Conservation (phyloP, 2,113 vertebrate genomes). For the Madoqua kirkii region DNA sequence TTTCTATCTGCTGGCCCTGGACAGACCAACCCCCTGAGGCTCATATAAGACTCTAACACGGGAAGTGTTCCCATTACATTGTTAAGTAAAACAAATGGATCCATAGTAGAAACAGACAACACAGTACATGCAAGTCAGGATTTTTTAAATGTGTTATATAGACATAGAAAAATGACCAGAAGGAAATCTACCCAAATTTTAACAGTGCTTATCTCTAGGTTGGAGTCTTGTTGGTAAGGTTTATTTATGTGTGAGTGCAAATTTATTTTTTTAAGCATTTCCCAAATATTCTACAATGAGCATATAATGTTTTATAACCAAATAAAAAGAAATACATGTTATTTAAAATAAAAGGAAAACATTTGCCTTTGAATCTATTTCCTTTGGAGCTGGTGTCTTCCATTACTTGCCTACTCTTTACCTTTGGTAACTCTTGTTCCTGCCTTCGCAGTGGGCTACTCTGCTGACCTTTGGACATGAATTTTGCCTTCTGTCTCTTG, state of each 20-base stretch:
- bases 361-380: background rate
- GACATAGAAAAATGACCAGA: background rate
- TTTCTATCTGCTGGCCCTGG: background rate
- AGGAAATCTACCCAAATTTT: background rate
- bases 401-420: background rate
- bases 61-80: background rate
- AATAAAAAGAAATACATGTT: background rate
- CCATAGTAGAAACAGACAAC: background rate
- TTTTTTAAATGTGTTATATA: background rate
- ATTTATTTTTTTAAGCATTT: slow-evolving; percentile 11
- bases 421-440: background rate
- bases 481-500: background rate
- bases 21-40: background rate
- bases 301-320: background rate
- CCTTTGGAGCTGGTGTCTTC: background rate
- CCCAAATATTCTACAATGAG: background rate
- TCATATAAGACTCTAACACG: background rate
- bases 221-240: background rate
- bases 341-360: background rate
- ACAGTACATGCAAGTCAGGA: background rate
- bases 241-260: background rate
- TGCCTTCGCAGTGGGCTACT: background rate
- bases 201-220: background rate
- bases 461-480: background rate
- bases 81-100: background rate